phyloP scores from a whole-genome alignment of 23 tunicate genomes.

The Diplosoma virens region DNA sequence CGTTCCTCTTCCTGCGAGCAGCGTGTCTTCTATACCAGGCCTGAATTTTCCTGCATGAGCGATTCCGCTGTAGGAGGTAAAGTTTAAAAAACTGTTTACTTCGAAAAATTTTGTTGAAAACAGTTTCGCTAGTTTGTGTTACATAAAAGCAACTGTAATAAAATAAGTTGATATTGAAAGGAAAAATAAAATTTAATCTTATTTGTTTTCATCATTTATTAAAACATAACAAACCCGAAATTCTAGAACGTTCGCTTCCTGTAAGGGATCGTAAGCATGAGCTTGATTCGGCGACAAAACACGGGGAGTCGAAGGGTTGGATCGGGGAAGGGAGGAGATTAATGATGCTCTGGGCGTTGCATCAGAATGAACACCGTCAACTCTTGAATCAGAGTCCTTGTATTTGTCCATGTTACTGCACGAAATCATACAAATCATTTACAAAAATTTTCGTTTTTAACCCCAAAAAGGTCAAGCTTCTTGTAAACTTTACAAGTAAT shows the following conservation, averaged over 20 bases:
- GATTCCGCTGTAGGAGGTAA: conserved; percentile 19
- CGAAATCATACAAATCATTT: no score
- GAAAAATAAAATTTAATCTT: no score
- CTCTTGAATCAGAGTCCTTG: not conserved
- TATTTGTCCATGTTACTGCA: conserved; percentile 34
- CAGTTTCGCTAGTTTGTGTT: no score
- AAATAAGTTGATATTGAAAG: no score
- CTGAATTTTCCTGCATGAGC: conserved; percentile 53
- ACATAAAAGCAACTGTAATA: no score
- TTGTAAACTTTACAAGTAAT: no score
- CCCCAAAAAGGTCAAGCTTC: no score
- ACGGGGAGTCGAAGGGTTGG: not conserved
- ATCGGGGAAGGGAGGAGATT: not conserved
- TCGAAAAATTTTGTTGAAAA: not conserved
- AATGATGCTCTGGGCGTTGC: not conserved
- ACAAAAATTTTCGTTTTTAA: no score
- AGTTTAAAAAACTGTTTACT: not conserved
- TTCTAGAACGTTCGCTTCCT: not conserved
- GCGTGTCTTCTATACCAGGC: conserved; percentile 56
- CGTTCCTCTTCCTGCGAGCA: conserved; percentile 26
- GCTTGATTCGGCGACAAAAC: not conserved
- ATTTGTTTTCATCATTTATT: no score
- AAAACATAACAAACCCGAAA: not conserved
- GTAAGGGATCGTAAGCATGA: not conserved
- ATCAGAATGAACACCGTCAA: not conserved